Conservation (phyloP, 1,140 invertebrate species). For the Bicyclus anynana region DNA sequence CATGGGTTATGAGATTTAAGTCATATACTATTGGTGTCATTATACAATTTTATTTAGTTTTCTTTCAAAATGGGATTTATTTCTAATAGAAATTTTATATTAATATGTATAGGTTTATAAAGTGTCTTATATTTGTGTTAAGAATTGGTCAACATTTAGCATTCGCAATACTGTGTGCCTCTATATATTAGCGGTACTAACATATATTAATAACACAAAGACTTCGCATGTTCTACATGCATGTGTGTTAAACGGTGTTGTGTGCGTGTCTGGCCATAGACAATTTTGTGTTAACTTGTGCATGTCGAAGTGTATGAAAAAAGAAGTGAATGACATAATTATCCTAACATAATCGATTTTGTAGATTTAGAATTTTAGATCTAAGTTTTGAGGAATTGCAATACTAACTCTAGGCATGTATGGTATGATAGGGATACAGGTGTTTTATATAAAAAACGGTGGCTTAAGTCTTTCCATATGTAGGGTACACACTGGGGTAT, state of each 20-base stretch:
- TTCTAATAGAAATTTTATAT: too few relatives aligned
- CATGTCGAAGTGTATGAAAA: conserved; percentile 39
- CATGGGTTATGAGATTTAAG: too few relatives aligned
- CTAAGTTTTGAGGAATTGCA: not conserved
- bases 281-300: conserved; percentile 24
- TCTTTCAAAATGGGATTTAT: too few relatives aligned
- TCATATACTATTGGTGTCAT: too few relatives aligned
- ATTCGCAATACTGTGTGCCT: not conserved
- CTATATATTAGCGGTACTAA: not conserved
- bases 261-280: conserved; percentile 17
- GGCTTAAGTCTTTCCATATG: not conserved
- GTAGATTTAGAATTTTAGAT: conserved; percentile 24
- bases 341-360: conserved; percentile 23
- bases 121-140: too few relatives aligned
- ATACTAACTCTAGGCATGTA: conserved; percentile 23
- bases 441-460: not conserved
- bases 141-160: too few relatives aligned
- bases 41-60: too few relatives aligned
- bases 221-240: conserved; percentile 10
- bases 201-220: not conserved
- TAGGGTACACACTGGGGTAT: not conserved
- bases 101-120: too few relatives aligned
- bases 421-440: not conserved
- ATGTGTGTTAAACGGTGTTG: conserved; percentile 11
- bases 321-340: conserved; percentile 54